These are phyloP conservation scores for Agrilus planipennis DNA, from an alignment of 1,140 invertebrate genomes.

Conservation along the genomic window DNA sequence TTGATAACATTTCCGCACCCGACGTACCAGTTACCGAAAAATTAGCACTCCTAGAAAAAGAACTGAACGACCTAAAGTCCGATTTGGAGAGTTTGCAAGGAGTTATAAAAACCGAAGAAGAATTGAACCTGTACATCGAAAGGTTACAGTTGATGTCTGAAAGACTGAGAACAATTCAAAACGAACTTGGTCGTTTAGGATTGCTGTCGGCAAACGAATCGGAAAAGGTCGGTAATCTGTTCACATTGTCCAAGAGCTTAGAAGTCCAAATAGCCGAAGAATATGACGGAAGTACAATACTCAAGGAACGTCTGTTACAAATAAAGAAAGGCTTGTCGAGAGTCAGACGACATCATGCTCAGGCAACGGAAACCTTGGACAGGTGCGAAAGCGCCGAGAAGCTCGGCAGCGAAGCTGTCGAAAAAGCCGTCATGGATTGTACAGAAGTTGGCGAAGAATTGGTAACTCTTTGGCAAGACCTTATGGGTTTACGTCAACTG, in stretches of 20 bases:
- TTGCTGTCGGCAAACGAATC: constrained; percentile 57
- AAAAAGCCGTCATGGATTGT: constrained; percentile 54
- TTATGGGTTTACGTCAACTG: constrained; percentile 58
- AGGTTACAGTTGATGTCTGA: constrained; percentile 60
- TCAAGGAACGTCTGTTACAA: constrained; percentile 56
- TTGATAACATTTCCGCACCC: constrained; percentile 53
- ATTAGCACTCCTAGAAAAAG: constrained; percentile 56
- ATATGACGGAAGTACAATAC: constrained; percentile 52
- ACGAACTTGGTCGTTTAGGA: constrained; percentile 62
- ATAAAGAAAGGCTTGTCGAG: constrained; percentile 54
- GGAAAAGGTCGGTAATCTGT: constrained; percentile 56
- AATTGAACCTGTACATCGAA: constrained; percentile 67
- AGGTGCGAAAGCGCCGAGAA: constrained; percentile 58
- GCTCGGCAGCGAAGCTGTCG: constrained; percentile 56
- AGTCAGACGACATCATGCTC: constrained; percentile 51
- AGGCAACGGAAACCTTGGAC: constrained; percentile 48
- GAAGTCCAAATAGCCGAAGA: constrained; percentile 61
- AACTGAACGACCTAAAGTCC: constrained; percentile 54
- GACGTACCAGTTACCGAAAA: constrained; percentile 60
- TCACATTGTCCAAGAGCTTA: constrained; percentile 53
- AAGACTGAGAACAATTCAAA: constrained; percentile 61
- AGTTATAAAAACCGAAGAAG: constrained; percentile 68
- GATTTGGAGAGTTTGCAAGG: constrained; percentile 57
- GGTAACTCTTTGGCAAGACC: constrained; percentile 56
- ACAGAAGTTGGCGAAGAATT: constrained; percentile 52